Evolutionary conservation across 2,888 invertebrate species (phyloP).

Genomic region (Kuschelorhynchus macadamiae): DNA sequence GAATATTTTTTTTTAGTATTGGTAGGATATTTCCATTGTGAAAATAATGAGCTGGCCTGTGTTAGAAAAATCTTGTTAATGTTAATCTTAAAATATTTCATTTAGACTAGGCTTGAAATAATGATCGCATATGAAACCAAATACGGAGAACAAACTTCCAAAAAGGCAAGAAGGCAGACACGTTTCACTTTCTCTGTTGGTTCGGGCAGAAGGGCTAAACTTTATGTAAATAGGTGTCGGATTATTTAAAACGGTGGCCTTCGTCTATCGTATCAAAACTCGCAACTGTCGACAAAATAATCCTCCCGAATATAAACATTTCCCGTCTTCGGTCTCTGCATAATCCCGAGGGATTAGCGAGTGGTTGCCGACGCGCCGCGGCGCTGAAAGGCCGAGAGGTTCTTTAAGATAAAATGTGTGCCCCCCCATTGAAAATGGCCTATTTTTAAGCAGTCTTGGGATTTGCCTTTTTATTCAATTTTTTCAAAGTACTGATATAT

Average conservation of each 20-base stretch:
- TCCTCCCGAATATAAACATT: slow-evolving; percentile 60
- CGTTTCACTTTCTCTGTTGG: slow-evolving; percentile 36
- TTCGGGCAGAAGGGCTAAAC: slow-evolving; percentile 58
- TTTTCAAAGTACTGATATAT: too few species aligned
- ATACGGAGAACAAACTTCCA: slow-evolving; percentile 5
- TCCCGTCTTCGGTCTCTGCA: slow-evolving; percentile 51
- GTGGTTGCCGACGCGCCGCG: slow-evolving; percentile 19
- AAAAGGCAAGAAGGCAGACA: too few species aligned
- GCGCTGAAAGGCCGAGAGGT: slow-evolving; percentile 26
- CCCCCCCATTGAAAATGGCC: background rate
- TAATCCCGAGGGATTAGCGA: slow-evolving; percentile 41
- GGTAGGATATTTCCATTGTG: too few species aligned
- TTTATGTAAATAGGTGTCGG: slow-evolving; percentile 64
- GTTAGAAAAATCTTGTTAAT: too few species aligned
- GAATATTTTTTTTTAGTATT: too few species aligned
- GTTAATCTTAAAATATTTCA: too few species aligned
- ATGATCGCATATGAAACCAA: background rate
- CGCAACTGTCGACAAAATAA: slow-evolving; percentile 61
- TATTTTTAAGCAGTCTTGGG: too few species aligned
- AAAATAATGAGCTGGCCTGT: too few species aligned
- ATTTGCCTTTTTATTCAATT: too few species aligned
- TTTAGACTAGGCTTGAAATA: too few species aligned
- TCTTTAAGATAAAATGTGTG: slow-evolving; percentile 23
- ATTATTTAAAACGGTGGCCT: slow-evolving; percentile 59
- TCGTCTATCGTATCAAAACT: slow-evolving; percentile 60